phyloP scores from a whole-genome alignment of 2,888 invertebrate genomes.

The Ctena decussata region DNA sequence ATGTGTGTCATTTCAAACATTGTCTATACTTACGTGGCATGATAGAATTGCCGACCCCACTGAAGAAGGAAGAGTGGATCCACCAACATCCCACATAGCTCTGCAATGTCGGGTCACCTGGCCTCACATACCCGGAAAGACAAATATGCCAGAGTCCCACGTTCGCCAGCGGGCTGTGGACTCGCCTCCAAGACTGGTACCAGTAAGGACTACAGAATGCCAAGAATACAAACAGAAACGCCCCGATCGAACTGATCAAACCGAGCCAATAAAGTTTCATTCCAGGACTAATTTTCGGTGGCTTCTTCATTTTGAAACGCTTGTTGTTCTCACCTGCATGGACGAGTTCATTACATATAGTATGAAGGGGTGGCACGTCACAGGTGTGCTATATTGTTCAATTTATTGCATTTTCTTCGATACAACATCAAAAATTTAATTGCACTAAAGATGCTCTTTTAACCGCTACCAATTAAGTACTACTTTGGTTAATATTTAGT shows the following conservation, averaged over 20 bases:
- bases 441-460: too few species aligned
- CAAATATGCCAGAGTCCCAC: conserved; percentile 83
- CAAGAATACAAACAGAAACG: conserved; percentile 76
- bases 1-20: too few species aligned
- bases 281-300: conserved; percentile 64
- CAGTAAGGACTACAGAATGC: conserved; percentile 81
- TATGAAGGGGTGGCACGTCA: conserved; percentile 32
- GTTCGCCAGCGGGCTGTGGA: conserved; percentile 81
- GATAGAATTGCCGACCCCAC: conserved; percentile 71
- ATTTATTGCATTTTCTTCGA: not conserved
- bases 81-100: conserved; percentile 84
- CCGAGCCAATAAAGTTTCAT: conserved; percentile 72
- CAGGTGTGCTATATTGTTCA: not conserved
- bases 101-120: conserved; percentile 77
- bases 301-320: conserved; percentile 62
- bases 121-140: conserved; percentile 80
- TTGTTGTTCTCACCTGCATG: conserved; percentile 44
- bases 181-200: conserved; percentile 83
- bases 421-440: not conserved
- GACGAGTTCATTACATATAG: conserved; percentile 40
- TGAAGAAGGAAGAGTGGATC: conserved; percentile 82
- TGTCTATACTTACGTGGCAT: conserved; percentile 82
- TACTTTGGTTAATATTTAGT: too few species aligned
- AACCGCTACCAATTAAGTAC: too few species aligned
- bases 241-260: conserved; percentile 66